phyloP scores from a whole-genome alignment of 2,888 invertebrate genomes.

The Strigamia transsilvanica region DNA sequence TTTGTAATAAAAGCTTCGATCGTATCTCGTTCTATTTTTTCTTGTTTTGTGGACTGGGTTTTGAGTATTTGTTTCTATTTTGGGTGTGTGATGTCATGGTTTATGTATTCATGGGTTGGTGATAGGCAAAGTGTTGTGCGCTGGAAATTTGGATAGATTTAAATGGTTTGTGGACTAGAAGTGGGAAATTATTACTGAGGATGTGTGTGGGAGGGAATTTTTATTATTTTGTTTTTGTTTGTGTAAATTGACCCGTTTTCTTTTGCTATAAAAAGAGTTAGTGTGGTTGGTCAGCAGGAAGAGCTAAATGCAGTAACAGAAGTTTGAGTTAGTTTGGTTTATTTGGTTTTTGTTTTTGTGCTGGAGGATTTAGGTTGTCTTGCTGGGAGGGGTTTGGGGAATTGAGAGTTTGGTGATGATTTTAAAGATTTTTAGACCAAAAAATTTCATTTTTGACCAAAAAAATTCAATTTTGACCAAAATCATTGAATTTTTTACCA shows the following conservation, averaged over 20 bases:
- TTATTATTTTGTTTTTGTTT: background rate
- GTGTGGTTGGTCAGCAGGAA: background rate
- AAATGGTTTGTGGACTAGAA: background rate
- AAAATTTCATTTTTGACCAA: too few species aligned
- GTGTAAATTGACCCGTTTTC: conserved; percentile 24
- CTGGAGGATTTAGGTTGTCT: too few species aligned
- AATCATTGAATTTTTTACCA: too few species aligned
- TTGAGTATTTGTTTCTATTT: background rate
- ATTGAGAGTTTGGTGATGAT: too few species aligned
- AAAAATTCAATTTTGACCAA: too few species aligned
- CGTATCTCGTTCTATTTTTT: background rate
- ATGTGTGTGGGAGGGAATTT: background rate
- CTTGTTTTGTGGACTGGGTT: background rate
- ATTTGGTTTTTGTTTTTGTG: too few species aligned
- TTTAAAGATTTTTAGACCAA: too few species aligned
- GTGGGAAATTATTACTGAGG: background rate
- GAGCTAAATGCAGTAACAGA: conserved; percentile 1
- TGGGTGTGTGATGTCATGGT: background rate
- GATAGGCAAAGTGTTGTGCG: too few species aligned
- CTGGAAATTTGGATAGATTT: too few species aligned
- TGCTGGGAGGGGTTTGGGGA: too few species aligned
- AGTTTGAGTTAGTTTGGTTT: too few species aligned
- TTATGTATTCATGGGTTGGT: too few species aligned
- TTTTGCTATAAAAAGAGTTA: background rate
- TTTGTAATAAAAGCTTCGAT: conserved; percentile 3